phyloP scores from a whole-genome alignment of 2,888 invertebrate genomes.

The Odiellus spinosus region DNA sequence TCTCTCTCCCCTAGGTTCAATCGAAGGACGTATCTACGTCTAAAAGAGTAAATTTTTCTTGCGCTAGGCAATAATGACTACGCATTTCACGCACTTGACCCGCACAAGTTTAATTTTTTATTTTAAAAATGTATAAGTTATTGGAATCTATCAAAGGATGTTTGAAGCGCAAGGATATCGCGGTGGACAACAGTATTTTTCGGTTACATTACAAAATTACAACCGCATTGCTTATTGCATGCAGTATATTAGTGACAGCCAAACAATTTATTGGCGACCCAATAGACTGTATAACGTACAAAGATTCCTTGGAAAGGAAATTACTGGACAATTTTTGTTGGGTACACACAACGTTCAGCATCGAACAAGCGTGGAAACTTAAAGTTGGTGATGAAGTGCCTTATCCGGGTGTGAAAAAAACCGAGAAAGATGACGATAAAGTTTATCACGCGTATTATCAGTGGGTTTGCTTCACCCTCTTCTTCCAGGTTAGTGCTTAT shows the following conservation, averaged over 20 bases:
- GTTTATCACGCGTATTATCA: constrained; percentile 22
- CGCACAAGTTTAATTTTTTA: too few relatives aligned
- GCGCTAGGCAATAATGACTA: too few relatives aligned
- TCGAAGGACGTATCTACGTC: too few relatives aligned
- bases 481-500: constrained; percentile 16
- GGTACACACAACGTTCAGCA: constrained; percentile 78
- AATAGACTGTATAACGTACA: constrained; percentile 1
- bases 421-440: constrained; percentile 11
- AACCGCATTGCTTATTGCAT: neutral
- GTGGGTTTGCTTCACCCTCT: constrained; percentile 23
- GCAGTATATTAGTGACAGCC: neutral
- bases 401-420: constrained; percentile 54
- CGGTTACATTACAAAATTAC: neutral
- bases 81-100: too few relatives aligned
- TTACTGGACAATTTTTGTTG: constrained; percentile 88
- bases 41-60: too few relatives aligned
- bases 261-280: neutral
- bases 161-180: neutral
- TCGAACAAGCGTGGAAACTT: constrained; percentile 37
- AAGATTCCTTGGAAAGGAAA: constrained; percentile 45
- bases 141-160: too few relatives aligned
- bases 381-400: constrained; percentile 43
- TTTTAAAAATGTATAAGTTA: too few relatives aligned
- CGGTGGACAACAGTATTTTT: neutral
- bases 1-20: too few relatives aligned